Percentiles rank a stretch among this genome's conserved stretches.
Evolutionary conservation across 2,113 vertebrate species (phyloP).

Genomic region (Pungitius pungitius): DNA sequence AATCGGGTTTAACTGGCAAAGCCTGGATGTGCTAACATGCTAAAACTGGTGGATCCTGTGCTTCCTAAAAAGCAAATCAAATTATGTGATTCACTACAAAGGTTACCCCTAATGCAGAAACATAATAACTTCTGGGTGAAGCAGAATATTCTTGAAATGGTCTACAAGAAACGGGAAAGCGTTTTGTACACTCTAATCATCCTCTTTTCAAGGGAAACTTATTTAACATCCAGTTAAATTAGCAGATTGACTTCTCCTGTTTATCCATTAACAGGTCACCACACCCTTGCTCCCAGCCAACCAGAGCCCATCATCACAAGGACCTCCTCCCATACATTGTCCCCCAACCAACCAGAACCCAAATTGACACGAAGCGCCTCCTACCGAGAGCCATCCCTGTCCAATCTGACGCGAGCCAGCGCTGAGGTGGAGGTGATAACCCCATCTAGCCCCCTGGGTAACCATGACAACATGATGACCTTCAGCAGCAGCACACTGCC

Average conservation of each 20-base stretch:
- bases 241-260: not conserved
- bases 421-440: conserved; percentile 95
- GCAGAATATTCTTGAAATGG: not conserved
- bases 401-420: conserved; percentile 90
- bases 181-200: not conserved
- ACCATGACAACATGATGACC: conserved; percentile 94
- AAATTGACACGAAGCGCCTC: conserved; percentile 83
- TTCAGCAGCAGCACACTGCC: conserved; percentile 98
- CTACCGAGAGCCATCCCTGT: conserved; percentile 82
- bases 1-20: not conserved
- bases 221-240: not conserved
- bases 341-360: conserved; percentile 49
- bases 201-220: not conserved
- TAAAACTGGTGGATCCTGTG: not conserved
- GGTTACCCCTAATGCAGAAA: no score
- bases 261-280: conserved; percentile 67
- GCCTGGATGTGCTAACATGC: not conserved
- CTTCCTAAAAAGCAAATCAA: not conserved
- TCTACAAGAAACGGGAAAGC: not conserved
- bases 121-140: not conserved
- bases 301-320: conserved; percentile 82
- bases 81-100: not conserved
- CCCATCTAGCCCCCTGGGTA: conserved; percentile 90
- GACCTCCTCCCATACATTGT: conserved; percentile 63
- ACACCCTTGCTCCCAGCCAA: conserved; percentile 80